Conservation (phyloP, 2,113 vertebrate species). For the Lagopus leucura region DNA sequence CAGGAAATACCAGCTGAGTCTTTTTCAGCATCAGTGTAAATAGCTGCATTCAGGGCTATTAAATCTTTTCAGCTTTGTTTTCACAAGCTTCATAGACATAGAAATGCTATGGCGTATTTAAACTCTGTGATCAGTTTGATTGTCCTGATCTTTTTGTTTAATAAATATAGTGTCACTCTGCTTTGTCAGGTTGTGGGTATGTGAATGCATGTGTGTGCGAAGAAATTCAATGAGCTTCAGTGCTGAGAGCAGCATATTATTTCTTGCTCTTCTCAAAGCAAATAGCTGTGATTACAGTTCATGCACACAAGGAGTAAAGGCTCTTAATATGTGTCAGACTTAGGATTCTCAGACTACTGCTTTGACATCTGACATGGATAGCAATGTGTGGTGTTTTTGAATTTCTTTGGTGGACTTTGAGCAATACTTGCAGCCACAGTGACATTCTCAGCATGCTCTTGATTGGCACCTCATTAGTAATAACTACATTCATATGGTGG, state of each 20-base stretch:
- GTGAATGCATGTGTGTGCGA: background rate
- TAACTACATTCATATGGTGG: background rate
- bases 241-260: constrained; percentile 41
- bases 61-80: background rate
- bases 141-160: constrained; percentile 5
- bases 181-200: background rate
- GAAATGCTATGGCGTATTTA: background rate
- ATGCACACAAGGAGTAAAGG: background rate
- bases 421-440: background rate
- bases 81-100: background rate
- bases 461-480: background rate
- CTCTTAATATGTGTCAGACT: background rate
- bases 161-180: constrained; percentile 4
- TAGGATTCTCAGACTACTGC: background rate
- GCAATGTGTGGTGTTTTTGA: background rate
- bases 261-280: constrained; percentile 10
- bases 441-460: background rate
- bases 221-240: constrained; percentile 47
- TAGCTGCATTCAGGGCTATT: background rate
- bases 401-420: background rate
- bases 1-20: constrained; percentile 6
- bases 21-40: background rate
- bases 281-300: constrained; percentile 12
- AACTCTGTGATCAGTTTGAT: background rate
- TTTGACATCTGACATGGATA: background rate